Base-by-base conservation (phyloP, 2,888 invertebrate species). In the Heteromurus nitidus region DNA sequence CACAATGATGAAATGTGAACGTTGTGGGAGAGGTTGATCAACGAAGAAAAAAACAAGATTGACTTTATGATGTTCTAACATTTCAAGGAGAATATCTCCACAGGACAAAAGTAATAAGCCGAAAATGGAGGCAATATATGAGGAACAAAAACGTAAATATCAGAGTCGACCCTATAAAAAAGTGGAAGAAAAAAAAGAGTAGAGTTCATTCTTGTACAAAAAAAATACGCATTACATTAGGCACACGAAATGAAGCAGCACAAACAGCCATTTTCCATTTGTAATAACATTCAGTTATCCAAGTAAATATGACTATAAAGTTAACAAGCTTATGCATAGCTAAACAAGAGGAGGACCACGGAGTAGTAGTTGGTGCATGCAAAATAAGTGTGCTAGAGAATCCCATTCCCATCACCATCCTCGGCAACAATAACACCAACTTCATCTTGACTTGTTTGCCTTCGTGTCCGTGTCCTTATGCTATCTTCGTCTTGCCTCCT, bases 281-380 rank as follows among this genome's bases (percentile, higher is more conserved):
- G 84, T 85, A 86, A 86, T 86, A 86, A 86, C 84, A 85, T 82
- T 83, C 85, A 84, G 85, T 85, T 84, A 85, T 85, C 85, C 85
- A 80, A 82, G 85, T 82, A 86, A 86, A 85, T 84, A 82, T 76
- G 81, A 82, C 85, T 80, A 85, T 84, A 84, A 85, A 86, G 85
- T 86, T 86, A 85, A 85, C 85, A 85, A 86, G 84, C 82, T 86
- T 86, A 86, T 86, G 86, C 85, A 85, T 86, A 86, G 70, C 85
- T 86, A 85, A 86, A 81, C 84, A 84, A 80, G 68, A 65, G 47
- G 9, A 64, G 55, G 18, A 62, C 2, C 20, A 31, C 13, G 36
- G n/a, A 53, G 60, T 11, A 31, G 68, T 11, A 68, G 73, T 62
- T 67, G 73, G 58, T 22, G 44, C 67, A 60, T 68, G 79, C 64